Conservation (phyloP, 2,797 vertebrate species). For the Pampus argenteus region DNA sequence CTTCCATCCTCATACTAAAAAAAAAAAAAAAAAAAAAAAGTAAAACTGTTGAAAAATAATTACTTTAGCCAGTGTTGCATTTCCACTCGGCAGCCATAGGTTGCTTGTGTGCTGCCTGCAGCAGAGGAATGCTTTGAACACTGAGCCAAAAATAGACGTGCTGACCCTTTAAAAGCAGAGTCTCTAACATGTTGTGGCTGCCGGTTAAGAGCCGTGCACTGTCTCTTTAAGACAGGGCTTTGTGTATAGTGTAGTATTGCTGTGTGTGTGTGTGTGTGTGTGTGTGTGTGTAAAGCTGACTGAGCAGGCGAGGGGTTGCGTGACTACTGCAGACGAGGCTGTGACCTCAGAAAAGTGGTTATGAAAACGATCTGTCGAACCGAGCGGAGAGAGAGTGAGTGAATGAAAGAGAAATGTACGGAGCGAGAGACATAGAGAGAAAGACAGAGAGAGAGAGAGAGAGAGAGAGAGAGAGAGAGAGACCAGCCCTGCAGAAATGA, state of each 20-base stretch:
- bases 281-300: slow-evolving; percentile 69
- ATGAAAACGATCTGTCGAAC: slow-evolving; percentile 91
- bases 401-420: slow-evolving; percentile 30
- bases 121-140: slow-evolving; percentile 59
- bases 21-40: slow-evolving; percentile 1
- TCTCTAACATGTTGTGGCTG: slow-evolving; percentile 67
- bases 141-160: slow-evolving; percentile 77
- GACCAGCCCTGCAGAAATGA: slow-evolving; percentile 85
- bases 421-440: slow-evolving; percentile 6
- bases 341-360: slow-evolving; percentile 94
- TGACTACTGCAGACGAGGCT: slow-evolving; percentile 91
- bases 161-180: slow-evolving; percentile 70
- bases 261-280: slow-evolving; percentile 30
- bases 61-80: slow-evolving; percentile 32
- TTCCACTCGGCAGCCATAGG: slow-evolving; percentile 62
- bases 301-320: slow-evolving; percentile 85
- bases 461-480: slow-evolving; percentile 49
- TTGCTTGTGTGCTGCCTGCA: slow-evolving; percentile 59
- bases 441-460: slow-evolving; percentile 6
- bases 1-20: not conserved
- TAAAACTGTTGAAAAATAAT: not conserved
- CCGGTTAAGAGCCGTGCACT: slow-evolving; percentile 46
- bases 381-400: slow-evolving; percentile 42
- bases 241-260: slow-evolving; percentile 65
- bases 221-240: slow-evolving; percentile 69